These are phyloP conservation scores for Polia nebulosa DNA, from an alignment of 2,888 invertebrate genomes.

Conservation along the genomic window DNA sequence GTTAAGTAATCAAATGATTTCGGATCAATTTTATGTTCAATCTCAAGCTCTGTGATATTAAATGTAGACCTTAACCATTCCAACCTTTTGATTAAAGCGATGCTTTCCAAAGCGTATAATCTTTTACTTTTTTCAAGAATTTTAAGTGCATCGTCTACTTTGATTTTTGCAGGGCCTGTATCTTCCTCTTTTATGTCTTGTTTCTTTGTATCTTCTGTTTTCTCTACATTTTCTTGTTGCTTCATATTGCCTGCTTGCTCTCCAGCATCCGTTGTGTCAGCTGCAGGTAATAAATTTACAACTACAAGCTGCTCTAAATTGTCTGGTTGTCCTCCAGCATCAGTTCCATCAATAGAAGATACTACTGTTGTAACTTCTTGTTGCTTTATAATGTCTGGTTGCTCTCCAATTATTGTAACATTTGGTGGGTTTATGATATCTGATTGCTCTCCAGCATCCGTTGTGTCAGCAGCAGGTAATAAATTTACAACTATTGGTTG, in stretches of 20 bases:
- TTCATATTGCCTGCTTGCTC: not conserved
- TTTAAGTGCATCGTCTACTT: conserved; percentile 21
- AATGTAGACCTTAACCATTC: conserved; percentile 16
- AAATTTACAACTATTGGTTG: no score
- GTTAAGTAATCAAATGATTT: conserved; percentile 1
- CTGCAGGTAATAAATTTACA: not conserved
- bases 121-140: conserved; percentile 17
- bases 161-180: conserved; percentile 8
- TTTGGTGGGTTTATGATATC: not conserved
- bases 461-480: not conserved
- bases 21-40: conserved; percentile 23
- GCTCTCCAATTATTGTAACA: not conserved
- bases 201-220: not conserved
- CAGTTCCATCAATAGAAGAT: not conserved
- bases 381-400: no score
- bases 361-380: not conserved
- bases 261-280: not conserved
- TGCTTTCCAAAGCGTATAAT: not conserved
- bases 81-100: not conserved
- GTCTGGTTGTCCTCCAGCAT: not conserved
- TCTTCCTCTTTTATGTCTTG: not conserved
- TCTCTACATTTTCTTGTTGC: not conserved
- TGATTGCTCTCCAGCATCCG: not conserved
- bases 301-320: not conserved
- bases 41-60: conserved; percentile 24